Evolutionary conservation across 2,797 vertebrate genomes (phyloP).

Genomic region (Pseudocheirus occidentalis): DNA sequence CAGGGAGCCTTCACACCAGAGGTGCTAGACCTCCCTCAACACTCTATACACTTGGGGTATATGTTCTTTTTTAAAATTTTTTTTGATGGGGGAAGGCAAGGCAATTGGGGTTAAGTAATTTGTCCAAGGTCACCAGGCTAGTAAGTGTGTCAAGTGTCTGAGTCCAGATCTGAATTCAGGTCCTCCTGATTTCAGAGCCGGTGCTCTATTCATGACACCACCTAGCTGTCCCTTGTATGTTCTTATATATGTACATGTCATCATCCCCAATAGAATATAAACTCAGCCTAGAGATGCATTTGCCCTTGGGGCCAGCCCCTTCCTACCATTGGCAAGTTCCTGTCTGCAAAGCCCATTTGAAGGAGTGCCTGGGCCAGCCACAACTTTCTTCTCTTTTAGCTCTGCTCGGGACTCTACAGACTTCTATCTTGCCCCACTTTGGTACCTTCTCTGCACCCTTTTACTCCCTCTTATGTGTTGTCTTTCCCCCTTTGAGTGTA

Average conservation of each 20-base stretch:
- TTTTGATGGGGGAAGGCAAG: no score
- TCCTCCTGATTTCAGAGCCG: no score
- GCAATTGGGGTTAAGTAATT: no score
- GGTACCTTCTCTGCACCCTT: background rate
- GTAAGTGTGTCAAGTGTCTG: no score
- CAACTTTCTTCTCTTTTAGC: background rate
- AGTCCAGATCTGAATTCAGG: no score
- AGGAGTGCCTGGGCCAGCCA: background rate
- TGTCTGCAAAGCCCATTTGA: background rate
- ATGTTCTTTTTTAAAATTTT: background rate
- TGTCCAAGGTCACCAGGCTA: no score
- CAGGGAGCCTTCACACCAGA: no score
- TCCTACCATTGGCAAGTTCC: background rate
- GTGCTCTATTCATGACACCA: no score
- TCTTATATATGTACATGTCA: background rate
- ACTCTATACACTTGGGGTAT: no score
- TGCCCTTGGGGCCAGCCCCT: background rate
- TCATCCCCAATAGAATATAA: background rate
- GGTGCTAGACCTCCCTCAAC: no score
- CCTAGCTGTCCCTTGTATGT: no score
- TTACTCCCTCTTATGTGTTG: background rate
- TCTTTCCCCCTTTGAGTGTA: background rate
- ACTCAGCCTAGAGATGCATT: background rate
- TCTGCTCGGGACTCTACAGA: background rate
- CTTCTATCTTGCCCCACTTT: background rate